Conservation (phyloP, 2,888 invertebrate species). For the Leptopterna dolabrata region DNA sequence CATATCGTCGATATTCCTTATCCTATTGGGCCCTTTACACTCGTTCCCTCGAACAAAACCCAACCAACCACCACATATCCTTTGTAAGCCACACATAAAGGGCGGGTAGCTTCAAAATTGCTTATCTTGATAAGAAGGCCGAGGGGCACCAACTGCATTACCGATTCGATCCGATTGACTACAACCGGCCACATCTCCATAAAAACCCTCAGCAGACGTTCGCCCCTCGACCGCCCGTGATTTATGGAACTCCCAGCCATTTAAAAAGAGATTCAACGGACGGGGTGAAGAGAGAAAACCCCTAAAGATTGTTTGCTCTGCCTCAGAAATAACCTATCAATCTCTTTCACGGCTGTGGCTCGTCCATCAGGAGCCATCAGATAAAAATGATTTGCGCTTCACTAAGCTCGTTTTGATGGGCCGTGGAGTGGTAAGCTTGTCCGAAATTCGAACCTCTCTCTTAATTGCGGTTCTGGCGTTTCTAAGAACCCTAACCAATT, state of each 20-base stretch:
- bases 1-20: too few relatives aligned
- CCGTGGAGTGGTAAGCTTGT: conserved; percentile 1
- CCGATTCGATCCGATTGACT: neutral
- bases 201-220: neutral
- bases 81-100: neutral
- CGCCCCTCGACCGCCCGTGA: neutral
- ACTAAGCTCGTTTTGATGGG: conserved; percentile 27
- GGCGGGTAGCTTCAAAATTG: neutral
- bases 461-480: neutral
- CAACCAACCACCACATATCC: too few relatives aligned
- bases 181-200: neutral
- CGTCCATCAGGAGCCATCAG: conserved; percentile 1
- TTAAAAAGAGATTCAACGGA: conserved; percentile 19
- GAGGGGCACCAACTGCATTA: neutral
- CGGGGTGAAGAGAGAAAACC: neutral
- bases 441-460: neutral
- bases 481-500: too few relatives aligned
- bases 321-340: conserved; percentile 36
- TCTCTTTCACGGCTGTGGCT: neutral
- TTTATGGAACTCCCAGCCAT: conserved; percentile 25
- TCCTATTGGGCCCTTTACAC: too few relatives aligned
- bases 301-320: neutral
- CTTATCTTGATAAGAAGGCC: neutral
- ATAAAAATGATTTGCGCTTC: conserved; percentile 19
- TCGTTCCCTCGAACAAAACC: too few relatives aligned